A percentile compares a stretch with the other conserved stretches of the same genome.
Conservation (phyloP, 2,888 invertebrate genomes). For the Andricus curvator region DNA sequence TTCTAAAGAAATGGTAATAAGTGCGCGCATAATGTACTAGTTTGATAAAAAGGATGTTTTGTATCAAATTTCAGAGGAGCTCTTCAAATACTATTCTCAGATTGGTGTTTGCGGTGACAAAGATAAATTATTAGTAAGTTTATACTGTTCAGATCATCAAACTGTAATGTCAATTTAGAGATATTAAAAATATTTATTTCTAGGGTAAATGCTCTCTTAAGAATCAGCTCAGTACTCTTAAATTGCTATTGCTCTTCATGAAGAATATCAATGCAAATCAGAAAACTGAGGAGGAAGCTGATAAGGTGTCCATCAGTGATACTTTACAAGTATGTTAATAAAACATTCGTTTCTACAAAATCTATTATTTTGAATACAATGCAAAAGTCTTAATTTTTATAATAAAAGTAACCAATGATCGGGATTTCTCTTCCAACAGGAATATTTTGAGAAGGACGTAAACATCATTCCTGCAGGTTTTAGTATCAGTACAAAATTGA, state of each 20-base stretch:
- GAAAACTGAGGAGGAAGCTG: not conserved
- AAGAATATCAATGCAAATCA: conserved; percentile 6
- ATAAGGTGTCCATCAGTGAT: conserved; percentile 4
- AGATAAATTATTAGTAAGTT: conserved; percentile 34
- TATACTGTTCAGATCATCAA: not conserved
- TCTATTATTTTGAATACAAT: too few relatives aligned
- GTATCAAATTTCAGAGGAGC: conserved; percentile 17
- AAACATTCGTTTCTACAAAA: not conserved
- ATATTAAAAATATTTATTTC: not conserved
- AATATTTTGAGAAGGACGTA: conserved; percentile 26
- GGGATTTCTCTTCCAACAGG: not conserved
- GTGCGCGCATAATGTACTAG: too few relatives aligned
- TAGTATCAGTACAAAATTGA: conserved; percentile 23
- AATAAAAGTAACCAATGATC: not conserved
- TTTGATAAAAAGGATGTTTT: not conserved
- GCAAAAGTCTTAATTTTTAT: not conserved
- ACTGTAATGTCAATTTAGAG: not conserved
- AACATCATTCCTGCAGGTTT: conserved; percentile 12
- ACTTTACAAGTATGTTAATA: conserved; percentile 4
- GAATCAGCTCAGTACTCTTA: conserved; percentile 28
- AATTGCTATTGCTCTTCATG: conserved; percentile 28
- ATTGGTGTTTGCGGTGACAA: conserved; percentile 28
- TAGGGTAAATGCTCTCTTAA: conserved; percentile 21
- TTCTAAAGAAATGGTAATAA: too few relatives aligned
- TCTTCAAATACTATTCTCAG: conserved; percentile 33